These are phyloP conservation scores for Micrasema minimum DNA, from an alignment of 1,140 invertebrate species.

Conservation along the genomic window DNA sequence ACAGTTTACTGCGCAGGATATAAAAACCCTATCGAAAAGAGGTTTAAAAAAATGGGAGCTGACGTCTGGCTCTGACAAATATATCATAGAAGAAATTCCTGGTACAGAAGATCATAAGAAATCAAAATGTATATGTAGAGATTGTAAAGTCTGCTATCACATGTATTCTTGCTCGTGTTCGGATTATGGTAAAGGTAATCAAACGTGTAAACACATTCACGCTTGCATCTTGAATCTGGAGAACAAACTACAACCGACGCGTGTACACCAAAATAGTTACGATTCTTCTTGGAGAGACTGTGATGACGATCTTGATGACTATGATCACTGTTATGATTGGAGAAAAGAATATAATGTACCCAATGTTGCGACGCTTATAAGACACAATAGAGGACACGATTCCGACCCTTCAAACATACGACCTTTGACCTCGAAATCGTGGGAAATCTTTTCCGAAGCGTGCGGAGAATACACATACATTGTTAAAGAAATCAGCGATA, in stretches of 20 bases:
- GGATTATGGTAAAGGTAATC: not conserved
- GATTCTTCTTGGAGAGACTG: too few relatives aligned
- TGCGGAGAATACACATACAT: not conserved
- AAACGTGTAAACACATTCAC: not conserved
- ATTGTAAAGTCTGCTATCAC: slow-evolving; percentile 5
- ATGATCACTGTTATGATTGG: too few relatives aligned
- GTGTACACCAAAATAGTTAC: too few relatives aligned
- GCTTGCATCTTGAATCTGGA: slow-evolving; percentile 1
- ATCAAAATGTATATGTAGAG: not conserved
- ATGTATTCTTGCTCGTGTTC: slow-evolving; percentile 2
- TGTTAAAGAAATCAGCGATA: not conserved
- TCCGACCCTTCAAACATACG: not conserved
- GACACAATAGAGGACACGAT: not conserved
- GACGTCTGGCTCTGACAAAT: not conserved
- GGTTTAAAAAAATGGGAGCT: not conserved
- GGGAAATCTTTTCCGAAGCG: not conserved
- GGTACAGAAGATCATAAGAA: not conserved
- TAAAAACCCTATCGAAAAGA: not conserved
- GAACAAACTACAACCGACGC: not conserved
- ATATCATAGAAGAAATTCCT: not conserved
- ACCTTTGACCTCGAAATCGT: not conserved
- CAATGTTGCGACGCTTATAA: not conserved
- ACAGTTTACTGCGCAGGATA: not conserved
- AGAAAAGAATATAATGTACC: not conserved
- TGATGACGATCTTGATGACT: too few relatives aligned